Evolutionary conservation across 2,797 vertebrate species (phyloP).

Genomic region (Rhodeus uyekii): DNA sequence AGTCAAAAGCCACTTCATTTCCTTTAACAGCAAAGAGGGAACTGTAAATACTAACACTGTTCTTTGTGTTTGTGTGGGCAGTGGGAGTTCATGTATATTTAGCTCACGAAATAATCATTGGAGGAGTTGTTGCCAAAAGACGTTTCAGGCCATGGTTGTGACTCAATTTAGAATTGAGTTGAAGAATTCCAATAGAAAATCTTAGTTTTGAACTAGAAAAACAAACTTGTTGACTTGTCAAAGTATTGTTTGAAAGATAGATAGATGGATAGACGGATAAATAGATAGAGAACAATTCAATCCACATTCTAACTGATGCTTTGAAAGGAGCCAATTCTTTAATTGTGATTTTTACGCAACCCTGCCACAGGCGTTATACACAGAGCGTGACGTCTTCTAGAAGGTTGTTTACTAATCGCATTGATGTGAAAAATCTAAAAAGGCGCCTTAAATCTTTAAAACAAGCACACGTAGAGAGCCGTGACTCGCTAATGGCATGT

Average conservation of each 20-base stretch:
- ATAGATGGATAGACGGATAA: too few relatives aligned
- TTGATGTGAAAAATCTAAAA: conserved; percentile 58
- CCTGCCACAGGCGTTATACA: conserved; percentile 31
- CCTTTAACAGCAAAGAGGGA: conserved; percentile 54
- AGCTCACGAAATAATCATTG: conserved; percentile 43
- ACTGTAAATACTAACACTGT: conserved; percentile 49
- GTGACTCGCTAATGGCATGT: conserved; percentile 79
- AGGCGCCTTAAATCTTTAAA: conserved; percentile 79
- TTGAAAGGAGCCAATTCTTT: not conserved
- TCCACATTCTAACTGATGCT: not conserved
- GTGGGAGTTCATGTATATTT: conserved; percentile 28
- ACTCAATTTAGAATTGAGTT: not conserved
- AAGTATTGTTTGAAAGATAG: not conserved
- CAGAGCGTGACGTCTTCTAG: conserved; percentile 21
- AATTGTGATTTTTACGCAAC: not conserved
- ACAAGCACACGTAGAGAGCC: conserved; percentile 72
- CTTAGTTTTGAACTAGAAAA: not conserved
- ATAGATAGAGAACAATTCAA: too few relatives aligned
- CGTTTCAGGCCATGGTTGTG: conserved; percentile 30
- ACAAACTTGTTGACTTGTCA: not conserved
- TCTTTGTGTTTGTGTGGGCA: not conserved
- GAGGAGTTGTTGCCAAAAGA: conserved; percentile 31
- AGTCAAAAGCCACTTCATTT: conserved; percentile 70
- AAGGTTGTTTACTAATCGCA: conserved; percentile 54
- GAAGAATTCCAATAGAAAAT: not conserved